Evolutionary conservation across 2,888 invertebrate genomes (phyloP).

Genomic region (Protodeltote pygarga): DNA sequence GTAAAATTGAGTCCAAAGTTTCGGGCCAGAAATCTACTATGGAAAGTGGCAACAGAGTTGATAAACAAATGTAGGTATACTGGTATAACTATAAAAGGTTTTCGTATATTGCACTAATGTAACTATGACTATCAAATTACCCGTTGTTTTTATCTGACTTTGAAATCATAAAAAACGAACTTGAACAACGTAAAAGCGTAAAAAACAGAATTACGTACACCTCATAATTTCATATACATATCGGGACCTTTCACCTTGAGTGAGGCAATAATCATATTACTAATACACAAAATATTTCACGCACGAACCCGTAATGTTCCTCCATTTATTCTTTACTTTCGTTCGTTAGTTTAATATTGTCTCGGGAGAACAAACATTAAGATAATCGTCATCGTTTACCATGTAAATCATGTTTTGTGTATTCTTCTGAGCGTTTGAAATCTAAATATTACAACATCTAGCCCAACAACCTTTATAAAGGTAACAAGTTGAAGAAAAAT

Average conservation of each 20-base stretch:
- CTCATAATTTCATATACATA: slow-evolving; percentile 30
- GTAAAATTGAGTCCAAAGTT: background rate
- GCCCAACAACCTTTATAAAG: too few relatives aligned
- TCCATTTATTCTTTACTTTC: slow-evolving; percentile 60
- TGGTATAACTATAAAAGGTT: too few relatives aligned
- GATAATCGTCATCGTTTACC: slow-evolving; percentile 17
- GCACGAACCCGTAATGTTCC: slow-evolving; percentile 61
- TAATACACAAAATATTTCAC: slow-evolving; percentile 58
- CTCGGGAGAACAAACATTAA: slow-evolving; percentile 42
- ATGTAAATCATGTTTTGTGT: slow-evolving; percentile 1
- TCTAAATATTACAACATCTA: background rate
- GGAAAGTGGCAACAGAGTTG: too few relatives aligned
- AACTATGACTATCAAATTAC: too few relatives aligned
- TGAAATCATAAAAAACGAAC: slow-evolving; percentile 1
- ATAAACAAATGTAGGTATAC: too few relatives aligned
- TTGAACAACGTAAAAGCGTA: slow-evolving; percentile 16
- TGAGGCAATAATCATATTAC: slow-evolving; percentile 59
- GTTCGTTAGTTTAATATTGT: slow-evolving; percentile 54
- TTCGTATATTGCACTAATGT: too few relatives aligned
- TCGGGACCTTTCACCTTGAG: slow-evolving; percentile 69
- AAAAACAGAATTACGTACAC: slow-evolving; percentile 34
- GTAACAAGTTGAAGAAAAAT: too few relatives aligned
- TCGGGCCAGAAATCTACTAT: background rate
- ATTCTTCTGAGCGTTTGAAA: background rate
- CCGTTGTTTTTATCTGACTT: background rate